Evolutionary conservation across 2,113 vertebrate species (phyloP), one percentile per base, ranked within the genome.

Genomic region (Mesocricetus auratus): DNA sequence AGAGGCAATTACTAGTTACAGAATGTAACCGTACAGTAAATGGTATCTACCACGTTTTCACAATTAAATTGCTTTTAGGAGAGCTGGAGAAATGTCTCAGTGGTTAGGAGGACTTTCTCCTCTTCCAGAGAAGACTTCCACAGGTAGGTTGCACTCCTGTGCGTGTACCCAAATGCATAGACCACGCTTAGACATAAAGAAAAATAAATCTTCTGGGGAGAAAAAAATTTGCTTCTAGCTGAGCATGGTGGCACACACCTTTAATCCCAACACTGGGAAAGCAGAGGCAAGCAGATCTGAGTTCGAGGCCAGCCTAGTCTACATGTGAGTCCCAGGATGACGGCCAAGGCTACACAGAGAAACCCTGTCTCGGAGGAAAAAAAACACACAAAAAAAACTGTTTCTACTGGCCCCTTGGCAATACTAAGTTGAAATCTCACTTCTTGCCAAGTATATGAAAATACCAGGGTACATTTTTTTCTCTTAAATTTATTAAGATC

Each of bases 391-490:
- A 36, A 93, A 47, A 79, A 96, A 94, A 73, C 39, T 88, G 89
- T 64, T 91, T 94, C 91, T 82, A 94, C 50, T 75, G 77, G 77
- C 7, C 81, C 81, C n/a, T 79, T 13, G 42, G 68, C 73, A 93
- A 77, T 31, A 86, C 22, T 58, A 36, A 62, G 26, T 39, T 77
- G n/a, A 91, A 96, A 91, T 86, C 13, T 96, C 90, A 89, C 60
- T 91, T 96, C 81, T 96, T 96, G 92, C 82, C 88, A 93, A 95
- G 50, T 66, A 1, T n/a, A 93, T 24, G 74, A 96, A 95, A 78
- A 83, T 73, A 87, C 21, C 31, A 91, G 19, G 73, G 10, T 68
- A 71, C 26, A 24, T 58, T 82, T 68, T 86, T 56, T 88, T 90
- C 42, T 10, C 33, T 82, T 92, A 82, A 12, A 90, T 81, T 90